phyloP scores from a whole-genome alignment of 1,140 invertebrate genomes.

The Lordiphosa stackelbergi region DNA sequence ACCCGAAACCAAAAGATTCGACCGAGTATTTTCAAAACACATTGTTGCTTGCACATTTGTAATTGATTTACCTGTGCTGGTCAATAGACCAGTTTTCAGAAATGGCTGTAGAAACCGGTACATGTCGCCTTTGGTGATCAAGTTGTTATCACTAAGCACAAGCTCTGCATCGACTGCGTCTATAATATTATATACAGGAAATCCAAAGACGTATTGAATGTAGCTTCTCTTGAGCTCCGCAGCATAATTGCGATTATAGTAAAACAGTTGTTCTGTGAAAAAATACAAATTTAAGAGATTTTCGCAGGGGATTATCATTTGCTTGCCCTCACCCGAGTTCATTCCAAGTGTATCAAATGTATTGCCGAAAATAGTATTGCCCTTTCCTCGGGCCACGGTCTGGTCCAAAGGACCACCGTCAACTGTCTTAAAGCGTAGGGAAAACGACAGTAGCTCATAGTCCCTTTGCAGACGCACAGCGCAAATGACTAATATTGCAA shows the following conservation, averaged over 20 bases:
- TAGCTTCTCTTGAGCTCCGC: conserved; percentile 32
- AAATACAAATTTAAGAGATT: background rate
- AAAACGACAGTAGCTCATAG: conserved; percentile 34
- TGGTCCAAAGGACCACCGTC: conserved; percentile 37
- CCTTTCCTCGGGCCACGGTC: conserved; percentile 15
- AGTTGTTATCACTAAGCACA: conserved; percentile 37
- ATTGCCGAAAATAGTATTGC: conserved; percentile 28
- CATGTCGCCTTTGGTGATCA: conserved; percentile 45
- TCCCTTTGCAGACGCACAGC: conserved; percentile 24
- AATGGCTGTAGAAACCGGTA: conserved; percentile 81
- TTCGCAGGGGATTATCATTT: background rate
- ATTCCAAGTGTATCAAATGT: conserved; percentile 34
- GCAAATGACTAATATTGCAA: conserved; percentile 21
- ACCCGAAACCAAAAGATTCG: too few species aligned
- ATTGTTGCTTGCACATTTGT: too few species aligned
- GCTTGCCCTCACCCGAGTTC: conserved; percentile 18
- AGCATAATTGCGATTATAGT: conserved; percentile 32
- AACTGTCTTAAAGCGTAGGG: conserved; percentile 35
- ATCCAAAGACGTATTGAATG: conserved; percentile 34
- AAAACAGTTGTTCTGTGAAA: conserved; percentile 32
- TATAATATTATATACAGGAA: conserved; percentile 45
- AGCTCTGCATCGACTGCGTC: conserved; percentile 45
- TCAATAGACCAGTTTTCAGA: conserved; percentile 83
- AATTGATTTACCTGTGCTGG: conserved; percentile 78
- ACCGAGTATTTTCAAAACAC: too few species aligned